Evolutionary conservation across 2,113 vertebrate species (phyloP).

Genomic region (Stegostoma tigrinum): DNA sequence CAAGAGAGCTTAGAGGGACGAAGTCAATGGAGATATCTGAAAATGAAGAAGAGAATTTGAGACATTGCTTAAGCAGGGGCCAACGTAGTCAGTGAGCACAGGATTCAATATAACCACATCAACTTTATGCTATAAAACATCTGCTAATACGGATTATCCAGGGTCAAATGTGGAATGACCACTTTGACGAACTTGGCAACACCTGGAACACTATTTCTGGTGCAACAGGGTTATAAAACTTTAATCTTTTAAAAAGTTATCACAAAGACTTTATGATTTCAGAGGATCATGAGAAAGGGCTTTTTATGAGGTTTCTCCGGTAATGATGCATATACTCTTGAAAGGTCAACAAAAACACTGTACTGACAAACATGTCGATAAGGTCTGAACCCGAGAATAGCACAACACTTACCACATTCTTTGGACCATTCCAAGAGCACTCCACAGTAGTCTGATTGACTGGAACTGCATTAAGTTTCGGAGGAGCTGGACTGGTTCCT

Average conservation of each 20-base stretch:
- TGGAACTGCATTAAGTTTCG: slow-evolving; percentile 77
- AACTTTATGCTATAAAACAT: background rate
- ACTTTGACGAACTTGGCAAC: background rate
- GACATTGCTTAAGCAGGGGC: too few species aligned
- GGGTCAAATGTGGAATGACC: background rate
- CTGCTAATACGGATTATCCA: background rate
- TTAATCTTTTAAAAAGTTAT: background rate
- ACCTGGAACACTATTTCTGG: background rate
- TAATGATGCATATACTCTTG: background rate
- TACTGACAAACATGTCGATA: too few species aligned
- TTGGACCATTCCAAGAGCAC: slow-evolving; percentile 76
- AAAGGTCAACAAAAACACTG: slow-evolving; percentile 1
- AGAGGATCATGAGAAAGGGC: background rate
- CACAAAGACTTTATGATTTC: background rate
- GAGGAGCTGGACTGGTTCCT: slow-evolving; percentile 63
- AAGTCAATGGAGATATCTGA: too few species aligned
- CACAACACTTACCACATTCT: slow-evolving; percentile 57
- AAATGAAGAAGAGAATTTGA: too few species aligned
- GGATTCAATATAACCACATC: too few species aligned
- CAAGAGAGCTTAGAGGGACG: too few species aligned
- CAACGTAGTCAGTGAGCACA: too few species aligned
- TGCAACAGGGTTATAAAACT: background rate
- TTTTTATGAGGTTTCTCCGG: slow-evolving; percentile 3
- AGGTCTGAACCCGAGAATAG: background rate
- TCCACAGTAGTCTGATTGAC: slow-evolving; percentile 87